These are phyloP conservation scores for Ceyx melanurus DNA, from an alignment of 2,113 vertebrate species.

Conservation along the genomic window DNA sequence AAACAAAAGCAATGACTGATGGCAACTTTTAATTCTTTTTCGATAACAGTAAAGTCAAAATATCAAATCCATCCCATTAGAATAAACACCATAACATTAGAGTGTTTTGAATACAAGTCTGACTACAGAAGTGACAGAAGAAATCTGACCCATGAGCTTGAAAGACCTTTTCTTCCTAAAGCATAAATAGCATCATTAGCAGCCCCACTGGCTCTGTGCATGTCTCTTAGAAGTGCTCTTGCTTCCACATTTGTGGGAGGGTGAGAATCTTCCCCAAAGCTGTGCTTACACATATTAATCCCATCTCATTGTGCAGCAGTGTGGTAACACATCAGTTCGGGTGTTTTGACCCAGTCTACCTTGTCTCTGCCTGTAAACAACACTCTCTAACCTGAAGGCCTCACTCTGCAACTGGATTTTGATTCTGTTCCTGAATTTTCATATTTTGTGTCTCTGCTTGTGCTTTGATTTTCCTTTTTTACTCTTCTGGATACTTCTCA, in stretches of 20 bases:
- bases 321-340: background rate
- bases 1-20: background rate
- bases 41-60: constrained; percentile 40
- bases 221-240: background rate
- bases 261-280: background rate
- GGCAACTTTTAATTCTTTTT: constrained; percentile 23
- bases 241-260: background rate
- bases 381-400: background rate
- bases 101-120: constrained; percentile 27
- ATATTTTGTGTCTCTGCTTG: background rate
- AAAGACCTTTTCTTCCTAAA: constrained; percentile 6
- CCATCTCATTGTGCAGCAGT: background rate
- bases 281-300: background rate
- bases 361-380: background rate
- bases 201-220: background rate
- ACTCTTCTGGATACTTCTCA: background rate
- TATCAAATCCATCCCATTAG: constrained; percentile 35
- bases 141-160: background rate
- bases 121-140: constrained; percentile 1
- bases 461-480: background rate
- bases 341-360: background rate
- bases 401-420: background rate
- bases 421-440: background rate
- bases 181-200: background rate
- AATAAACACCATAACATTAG: constrained; percentile 47